Conservation (phyloP, 2,113 vertebrate genomes). For the Triplophysa dalaica region DNA sequence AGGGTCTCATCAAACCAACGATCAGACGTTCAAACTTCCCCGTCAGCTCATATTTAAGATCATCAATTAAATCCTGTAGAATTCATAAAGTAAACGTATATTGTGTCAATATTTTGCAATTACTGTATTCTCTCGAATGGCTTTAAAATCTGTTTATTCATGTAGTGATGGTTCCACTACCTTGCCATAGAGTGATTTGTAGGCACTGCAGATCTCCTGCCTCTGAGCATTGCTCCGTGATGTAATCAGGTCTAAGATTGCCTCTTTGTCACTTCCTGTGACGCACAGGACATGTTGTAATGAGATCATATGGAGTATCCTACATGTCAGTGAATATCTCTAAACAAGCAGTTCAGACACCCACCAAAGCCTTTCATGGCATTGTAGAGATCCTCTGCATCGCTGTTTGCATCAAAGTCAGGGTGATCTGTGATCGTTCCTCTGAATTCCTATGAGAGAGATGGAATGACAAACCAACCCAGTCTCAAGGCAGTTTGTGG, state of each 20-base stretch:
- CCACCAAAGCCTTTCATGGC: constrained; percentile 97
- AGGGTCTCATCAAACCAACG: constrained; percentile 88
- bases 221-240: constrained; percentile 90
- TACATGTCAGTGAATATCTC: background rate
- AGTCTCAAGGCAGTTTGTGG: too few relatives aligned
- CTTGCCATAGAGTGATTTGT: constrained; percentile 92
- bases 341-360: constrained; percentile 53
- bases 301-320: background rate
- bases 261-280: constrained; percentile 93
- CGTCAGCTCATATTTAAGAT: constrained; percentile 94
- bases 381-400: constrained; percentile 87
- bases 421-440: constrained; percentile 83
- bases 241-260: constrained; percentile 90
- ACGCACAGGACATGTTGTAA: constrained; percentile 14
- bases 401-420: constrained; percentile 80
- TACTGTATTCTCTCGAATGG: background rate
- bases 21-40: constrained; percentile 97
- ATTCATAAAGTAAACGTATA: too few relatives aligned
- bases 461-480: background rate
- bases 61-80: constrained; percentile 88
- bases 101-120: background rate
- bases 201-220: constrained; percentile 82
- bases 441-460: constrained; percentile 80
- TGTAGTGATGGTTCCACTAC: constrained; percentile 65
- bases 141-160: background rate